Conservation (phyloP, 2,797 vertebrate genomes). For the Pachyuromys duprasi region DNA sequence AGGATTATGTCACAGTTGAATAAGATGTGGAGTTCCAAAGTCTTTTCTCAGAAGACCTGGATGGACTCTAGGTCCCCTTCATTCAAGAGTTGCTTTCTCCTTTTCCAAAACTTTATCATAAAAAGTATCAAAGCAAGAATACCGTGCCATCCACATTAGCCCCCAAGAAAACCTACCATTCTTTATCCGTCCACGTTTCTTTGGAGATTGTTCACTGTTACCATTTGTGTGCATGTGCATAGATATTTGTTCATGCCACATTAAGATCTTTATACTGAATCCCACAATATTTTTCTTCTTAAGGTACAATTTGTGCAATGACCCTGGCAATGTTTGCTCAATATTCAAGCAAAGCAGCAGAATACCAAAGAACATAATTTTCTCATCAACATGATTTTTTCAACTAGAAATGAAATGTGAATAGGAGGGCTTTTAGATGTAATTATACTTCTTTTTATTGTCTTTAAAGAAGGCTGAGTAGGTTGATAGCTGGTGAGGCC, state of each 20-base stretch:
- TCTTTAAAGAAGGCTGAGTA: too few relatives aligned
- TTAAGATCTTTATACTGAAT: neutral
- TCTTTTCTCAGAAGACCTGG: neutral
- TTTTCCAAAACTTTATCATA: neutral
- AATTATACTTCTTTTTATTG: neutral
- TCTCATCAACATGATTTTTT: neutral
- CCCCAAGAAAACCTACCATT: neutral
- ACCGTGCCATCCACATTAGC: neutral
- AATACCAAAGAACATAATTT: neutral
- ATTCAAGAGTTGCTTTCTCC: neutral
- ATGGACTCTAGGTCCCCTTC: neutral
- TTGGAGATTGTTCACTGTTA: neutral
- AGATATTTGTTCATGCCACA: neutral
- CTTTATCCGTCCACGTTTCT: neutral
- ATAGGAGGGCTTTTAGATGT: neutral
- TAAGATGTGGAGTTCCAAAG: neutral
- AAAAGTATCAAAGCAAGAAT: neutral
- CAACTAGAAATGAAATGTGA: neutral
- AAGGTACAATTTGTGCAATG: neutral
- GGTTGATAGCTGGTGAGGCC: neutral
- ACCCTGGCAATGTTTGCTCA: neutral
- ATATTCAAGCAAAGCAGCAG: neutral
- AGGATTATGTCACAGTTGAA: neutral
- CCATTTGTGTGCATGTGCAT: rapidly evolving
- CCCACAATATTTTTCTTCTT: neutral